Evolutionary conservation across 2,888 invertebrate genomes (phyloP).

Genomic region (Dynastes tityus): DNA sequence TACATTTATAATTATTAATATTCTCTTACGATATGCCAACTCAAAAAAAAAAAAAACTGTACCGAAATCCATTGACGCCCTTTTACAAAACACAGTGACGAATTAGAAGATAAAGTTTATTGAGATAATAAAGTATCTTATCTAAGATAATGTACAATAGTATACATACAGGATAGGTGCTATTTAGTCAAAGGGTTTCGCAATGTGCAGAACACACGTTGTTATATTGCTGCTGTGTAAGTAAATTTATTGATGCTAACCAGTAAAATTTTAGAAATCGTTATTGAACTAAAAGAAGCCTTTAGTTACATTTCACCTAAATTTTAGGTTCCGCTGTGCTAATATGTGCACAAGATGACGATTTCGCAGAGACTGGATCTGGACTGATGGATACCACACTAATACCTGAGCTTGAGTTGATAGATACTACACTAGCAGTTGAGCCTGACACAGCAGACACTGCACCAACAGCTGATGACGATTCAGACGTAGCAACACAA

Average conservation of each 20-base stretch:
- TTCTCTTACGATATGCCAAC: no score
- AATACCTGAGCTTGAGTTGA: no score
- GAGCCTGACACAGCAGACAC: not conserved
- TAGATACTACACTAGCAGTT: not conserved
- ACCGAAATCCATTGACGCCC: no score
- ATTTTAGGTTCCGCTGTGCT: not conserved
- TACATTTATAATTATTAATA: no score
- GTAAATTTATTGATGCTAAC: not conserved
- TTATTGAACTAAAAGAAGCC: no score
- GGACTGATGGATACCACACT: not conserved
- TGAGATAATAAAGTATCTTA: constrained; percentile 1
- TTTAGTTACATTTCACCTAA: not conserved
- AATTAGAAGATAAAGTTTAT: constrained; percentile 1
- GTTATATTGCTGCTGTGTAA: constrained; percentile 1
- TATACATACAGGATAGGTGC: not conserved
- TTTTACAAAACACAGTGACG: not conserved
- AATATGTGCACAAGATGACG: constrained; percentile 12
- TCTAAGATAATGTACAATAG: not conserved
- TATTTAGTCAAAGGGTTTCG: not conserved
- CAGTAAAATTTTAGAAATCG: no score
- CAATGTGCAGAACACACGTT: not conserved
- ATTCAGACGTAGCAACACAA: constrained; percentile 14
- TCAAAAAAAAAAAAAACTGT: no score
- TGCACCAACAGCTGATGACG: not conserved
- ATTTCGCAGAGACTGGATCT: not conserved